Percentiles rank a stretch among this genome's conserved stretches.
These are phyloP conservation scores for Paracanthobrama guichenoti DNA, from an alignment of 2,113 vertebrate genomes.

Conservation along the genomic window DNA sequence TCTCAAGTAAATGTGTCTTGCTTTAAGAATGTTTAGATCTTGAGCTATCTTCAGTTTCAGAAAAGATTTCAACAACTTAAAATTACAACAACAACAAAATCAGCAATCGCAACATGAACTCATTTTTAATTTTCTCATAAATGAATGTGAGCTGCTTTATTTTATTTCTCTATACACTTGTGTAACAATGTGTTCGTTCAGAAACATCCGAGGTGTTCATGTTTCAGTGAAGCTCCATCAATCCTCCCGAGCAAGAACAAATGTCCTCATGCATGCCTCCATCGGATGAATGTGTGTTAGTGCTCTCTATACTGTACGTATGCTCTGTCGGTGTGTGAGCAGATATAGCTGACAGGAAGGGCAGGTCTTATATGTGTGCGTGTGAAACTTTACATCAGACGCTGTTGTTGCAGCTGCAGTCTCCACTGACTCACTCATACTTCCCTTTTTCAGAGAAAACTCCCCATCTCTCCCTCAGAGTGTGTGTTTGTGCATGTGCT, in stretches of 20 bases:
- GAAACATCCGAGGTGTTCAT: background rate
- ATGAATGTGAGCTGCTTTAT: background rate
- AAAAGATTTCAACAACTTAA: background rate
- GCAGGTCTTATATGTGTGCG: background rate
- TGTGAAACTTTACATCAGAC: constrained; percentile 20
- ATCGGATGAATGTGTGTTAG: background rate
- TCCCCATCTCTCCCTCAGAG: background rate
- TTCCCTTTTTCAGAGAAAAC: constrained; percentile 52
- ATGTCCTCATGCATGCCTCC: no score
- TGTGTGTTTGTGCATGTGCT: constrained; percentile 3
- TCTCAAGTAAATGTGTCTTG: no score
- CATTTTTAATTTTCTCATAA: background rate
- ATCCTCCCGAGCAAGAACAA: no score
- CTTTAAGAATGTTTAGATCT: no score
- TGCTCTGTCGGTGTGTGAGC: background rate
- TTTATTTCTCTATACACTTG: background rate
- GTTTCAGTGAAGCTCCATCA: background rate
- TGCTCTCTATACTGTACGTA: background rate
- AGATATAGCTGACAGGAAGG: constrained; percentile 16
- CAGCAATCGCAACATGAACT: background rate
- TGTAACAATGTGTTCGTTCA: no score
- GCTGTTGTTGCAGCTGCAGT: constrained; percentile 55
- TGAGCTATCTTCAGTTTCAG: background rate
- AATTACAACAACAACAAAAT: background rate
- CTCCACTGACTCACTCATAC: constrained; percentile 40